phyloP scores from a whole-genome alignment of 2,797 vertebrate species.

The Chelon auratus region DNA sequence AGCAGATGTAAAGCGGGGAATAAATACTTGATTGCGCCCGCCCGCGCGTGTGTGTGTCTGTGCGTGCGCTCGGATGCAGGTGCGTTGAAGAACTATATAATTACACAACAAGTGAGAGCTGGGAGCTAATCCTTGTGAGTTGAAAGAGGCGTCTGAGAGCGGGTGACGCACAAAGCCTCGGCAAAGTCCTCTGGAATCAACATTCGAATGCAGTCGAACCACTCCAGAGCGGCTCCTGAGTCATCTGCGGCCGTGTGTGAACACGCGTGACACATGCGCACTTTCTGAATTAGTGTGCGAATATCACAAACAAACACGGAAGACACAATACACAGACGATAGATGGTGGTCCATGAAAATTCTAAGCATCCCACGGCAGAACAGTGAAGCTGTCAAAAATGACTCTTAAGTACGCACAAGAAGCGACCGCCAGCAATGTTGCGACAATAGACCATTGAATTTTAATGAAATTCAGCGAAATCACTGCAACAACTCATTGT shows the following conservation, averaged over 20 bases:
- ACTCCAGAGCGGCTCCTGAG: constrained; percentile 13
- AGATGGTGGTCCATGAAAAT: background rate
- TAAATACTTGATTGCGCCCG: constrained; percentile 51
- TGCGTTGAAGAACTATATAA: constrained; percentile 75
- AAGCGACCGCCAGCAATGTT: too few relatives aligned
- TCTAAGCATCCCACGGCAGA: background rate
- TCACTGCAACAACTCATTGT: too few relatives aligned
- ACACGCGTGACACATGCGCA: constrained; percentile 38
- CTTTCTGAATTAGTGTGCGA: background rate
- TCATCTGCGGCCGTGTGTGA: constrained; percentile 22
- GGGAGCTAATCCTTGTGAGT: constrained; percentile 71
- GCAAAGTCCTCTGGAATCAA: constrained; percentile 46
- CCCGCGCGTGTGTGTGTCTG: constrained; percentile 3
- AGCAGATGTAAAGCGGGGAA: constrained; percentile 57
- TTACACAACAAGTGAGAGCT: constrained; percentile 74
- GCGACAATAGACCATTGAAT: too few relatives aligned
- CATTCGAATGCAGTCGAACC: constrained; percentile 35
- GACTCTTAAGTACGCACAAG: too few relatives aligned
- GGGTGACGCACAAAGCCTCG: constrained; percentile 68
- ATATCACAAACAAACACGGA: background rate
- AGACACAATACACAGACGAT: background rate
- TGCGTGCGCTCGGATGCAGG: constrained; percentile 58
- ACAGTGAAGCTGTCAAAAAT: too few relatives aligned
- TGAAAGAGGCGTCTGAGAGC: constrained; percentile 72
- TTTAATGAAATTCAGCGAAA: too few relatives aligned